Percentiles rank a stretch among this genome's conserved stretches.
Evolutionary conservation across 2,888 invertebrate species (phyloP).

Genomic region (Cheiracanthium punctorium): DNA sequence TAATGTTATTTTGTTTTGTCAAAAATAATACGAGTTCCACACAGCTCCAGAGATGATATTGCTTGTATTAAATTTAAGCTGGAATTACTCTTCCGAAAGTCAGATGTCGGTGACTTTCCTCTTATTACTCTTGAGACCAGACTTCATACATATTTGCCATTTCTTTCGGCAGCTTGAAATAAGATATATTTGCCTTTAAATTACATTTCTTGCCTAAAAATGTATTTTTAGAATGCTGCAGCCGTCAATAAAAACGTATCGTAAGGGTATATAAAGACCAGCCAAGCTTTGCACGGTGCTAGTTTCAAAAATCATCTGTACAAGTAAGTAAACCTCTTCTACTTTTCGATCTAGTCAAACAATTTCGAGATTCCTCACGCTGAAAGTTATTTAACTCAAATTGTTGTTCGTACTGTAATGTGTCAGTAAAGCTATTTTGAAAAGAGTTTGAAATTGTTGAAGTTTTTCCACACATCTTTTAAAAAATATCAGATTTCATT

Average conservation of each 20-base stretch:
- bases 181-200: not conserved
- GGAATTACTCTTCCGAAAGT: not conserved
- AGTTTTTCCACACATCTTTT: too few relatives aligned
- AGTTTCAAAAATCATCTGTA: not conserved
- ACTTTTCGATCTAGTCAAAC: too few relatives aligned
- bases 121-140: not conserved
- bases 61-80: not conserved
- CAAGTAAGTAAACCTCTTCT: not conserved
- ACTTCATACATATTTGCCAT: slow-evolving; percentile 1
- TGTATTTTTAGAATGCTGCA: too few relatives aligned
- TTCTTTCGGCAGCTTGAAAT: not conserved
- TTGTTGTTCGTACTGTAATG: too few relatives aligned
- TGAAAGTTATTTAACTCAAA: too few relatives aligned
- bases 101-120: not conserved
- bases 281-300: not conserved
- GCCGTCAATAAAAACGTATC: not conserved
- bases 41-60: not conserved
- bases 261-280: not conserved
- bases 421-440: too few relatives aligned
- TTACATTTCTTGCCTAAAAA: not conserved
- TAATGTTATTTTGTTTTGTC: too few relatives aligned
- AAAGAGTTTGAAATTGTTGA: too few relatives aligned
- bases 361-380: too few relatives aligned
- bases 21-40: too few relatives aligned
- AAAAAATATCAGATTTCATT: too few relatives aligned